These are phyloP conservation scores for Drosophila lacteicornis DNA, from an alignment of 1,140 invertebrate species.

Conservation along the genomic window DNA sequence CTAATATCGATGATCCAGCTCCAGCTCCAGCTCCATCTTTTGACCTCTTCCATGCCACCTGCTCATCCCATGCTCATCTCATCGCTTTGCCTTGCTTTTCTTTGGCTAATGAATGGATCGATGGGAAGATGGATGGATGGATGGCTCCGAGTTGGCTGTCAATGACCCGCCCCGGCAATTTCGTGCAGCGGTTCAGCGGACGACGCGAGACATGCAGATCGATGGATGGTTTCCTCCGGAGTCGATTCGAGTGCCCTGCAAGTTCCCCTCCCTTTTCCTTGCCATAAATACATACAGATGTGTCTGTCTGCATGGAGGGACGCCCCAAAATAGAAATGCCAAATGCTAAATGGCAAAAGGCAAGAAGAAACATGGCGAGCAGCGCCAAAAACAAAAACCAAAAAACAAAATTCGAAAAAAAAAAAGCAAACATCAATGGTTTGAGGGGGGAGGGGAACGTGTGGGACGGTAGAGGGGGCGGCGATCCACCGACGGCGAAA, in stretches of 20 bases:
- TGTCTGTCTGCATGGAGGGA: slow-evolving; percentile 26
- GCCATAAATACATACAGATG: neutral
- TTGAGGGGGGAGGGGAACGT: neutral
- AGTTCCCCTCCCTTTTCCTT: neutral
- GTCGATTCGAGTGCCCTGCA: slow-evolving; percentile 1
- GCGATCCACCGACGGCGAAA: slow-evolving; percentile 35
- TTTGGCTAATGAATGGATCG: slow-evolving; percentile 10
- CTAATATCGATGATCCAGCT: slow-evolving; percentile 32
- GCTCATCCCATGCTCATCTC: slow-evolving; percentile 2
- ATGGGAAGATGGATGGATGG: slow-evolving; percentile 38
- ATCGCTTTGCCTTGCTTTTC: slow-evolving; percentile 2
- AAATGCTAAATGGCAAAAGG: slow-evolving; percentile 52
- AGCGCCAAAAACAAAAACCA: slow-evolving; percentile 33
- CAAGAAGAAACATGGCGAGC: slow-evolving; percentile 33
- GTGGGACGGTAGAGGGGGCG: neutral
- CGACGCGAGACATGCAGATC: slow-evolving; percentile 24
- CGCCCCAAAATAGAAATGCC: slow-evolving; percentile 48
- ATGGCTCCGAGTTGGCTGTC: slow-evolving; percentile 28
- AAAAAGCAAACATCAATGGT: neutral
- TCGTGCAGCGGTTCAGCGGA: slow-evolving; percentile 26
- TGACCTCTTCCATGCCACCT: slow-evolving; percentile 8
- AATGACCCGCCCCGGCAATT: slow-evolving; percentile 38
- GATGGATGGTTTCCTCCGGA: slow-evolving; percentile 21
- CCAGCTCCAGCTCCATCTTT: neutral
- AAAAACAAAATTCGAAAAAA: neutral